phyloP scores from a whole-genome alignment of 2,797 vertebrate genomes.

The Myiothlypis chrysogaster region DNA sequence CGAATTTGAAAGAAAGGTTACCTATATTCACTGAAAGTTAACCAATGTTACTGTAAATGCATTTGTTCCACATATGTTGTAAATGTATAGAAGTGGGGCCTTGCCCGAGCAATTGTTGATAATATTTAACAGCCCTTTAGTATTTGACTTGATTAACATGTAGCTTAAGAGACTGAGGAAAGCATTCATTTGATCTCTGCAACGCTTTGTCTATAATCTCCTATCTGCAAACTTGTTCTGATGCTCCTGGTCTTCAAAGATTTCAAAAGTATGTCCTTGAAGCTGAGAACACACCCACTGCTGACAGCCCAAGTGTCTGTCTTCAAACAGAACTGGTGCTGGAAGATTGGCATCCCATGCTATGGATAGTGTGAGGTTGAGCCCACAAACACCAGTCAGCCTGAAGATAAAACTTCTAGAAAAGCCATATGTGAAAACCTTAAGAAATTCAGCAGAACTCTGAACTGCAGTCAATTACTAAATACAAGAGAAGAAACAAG shows the following conservation, averaged over 20 bases:
- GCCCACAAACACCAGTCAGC: background rate
- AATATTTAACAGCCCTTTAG: background rate
- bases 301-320: background rate
- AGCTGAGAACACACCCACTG: background rate
- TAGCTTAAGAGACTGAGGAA: background rate
- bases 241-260: background rate
- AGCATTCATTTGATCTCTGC: background rate
- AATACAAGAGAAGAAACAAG: background rate
- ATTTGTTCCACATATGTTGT: background rate
- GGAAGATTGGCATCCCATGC: background rate
- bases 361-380: background rate
- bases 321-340: background rate
- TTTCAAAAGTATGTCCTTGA: background rate
- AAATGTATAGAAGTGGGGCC: background rate
- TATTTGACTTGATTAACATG: background rate
- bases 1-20: background rate
- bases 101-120: background rate
- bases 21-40: background rate
- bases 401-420: background rate
- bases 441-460: background rate
- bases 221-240: background rate
- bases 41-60: background rate
- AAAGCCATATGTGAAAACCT: background rate
- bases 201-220: background rate
- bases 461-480: background rate